Base-by-base conservation (phyloP, 2,888 invertebrate genomes). In the Brassicogethes aeneus region DNA sequence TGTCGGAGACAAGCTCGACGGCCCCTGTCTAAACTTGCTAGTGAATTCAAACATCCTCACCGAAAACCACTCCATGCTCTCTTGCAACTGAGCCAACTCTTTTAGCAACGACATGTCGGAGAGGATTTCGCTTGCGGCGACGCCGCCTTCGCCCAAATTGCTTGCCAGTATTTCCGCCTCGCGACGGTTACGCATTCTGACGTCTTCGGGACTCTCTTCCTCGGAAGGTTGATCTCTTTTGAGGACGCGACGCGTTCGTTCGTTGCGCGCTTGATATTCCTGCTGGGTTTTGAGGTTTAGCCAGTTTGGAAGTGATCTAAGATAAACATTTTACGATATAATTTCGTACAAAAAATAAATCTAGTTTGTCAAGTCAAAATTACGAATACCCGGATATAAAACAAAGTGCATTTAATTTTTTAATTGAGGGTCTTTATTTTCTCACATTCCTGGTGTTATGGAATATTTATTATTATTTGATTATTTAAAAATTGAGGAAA, bases 91-190 rank as follows among this genome's bases (percentile, higher is more conserved):
- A 1, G 92, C 94, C 12, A 96, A 69, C 51, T 88, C 86, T 39
- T 84, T 82, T 35, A 96, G 72, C 49, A 88, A 82, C 41, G 78
- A 76, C 51, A 87, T 80, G 62, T 95, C 92, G 0, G 85, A 80
- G 15, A 96, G 75, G 44, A 96, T 87, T 69, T 95, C 94, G 41
- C 84, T 81, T 31, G 81, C 76, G 1, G 83, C 79, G 15, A 93
- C 86, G 16, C 87, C 84, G 3, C 88, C 86, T 62, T 93, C 92
- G 2, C 90, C 90, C 30, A 67, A 54, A 62, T 94, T 95, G 42
- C 88, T 86, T 12, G 92, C 93, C 7, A 96, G 72, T 60, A 95
- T 93, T 64, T 92, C 90, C 0, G 94, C 92, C 66, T 96, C 96
- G 39, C 90, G 82, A 41, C 84, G 74, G 64, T 88, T 90, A 37